These are phyloP conservation scores for Hepsetus odoe DNA, from an alignment of 2,113 vertebrate genomes.

Conservation along the genomic window DNA sequence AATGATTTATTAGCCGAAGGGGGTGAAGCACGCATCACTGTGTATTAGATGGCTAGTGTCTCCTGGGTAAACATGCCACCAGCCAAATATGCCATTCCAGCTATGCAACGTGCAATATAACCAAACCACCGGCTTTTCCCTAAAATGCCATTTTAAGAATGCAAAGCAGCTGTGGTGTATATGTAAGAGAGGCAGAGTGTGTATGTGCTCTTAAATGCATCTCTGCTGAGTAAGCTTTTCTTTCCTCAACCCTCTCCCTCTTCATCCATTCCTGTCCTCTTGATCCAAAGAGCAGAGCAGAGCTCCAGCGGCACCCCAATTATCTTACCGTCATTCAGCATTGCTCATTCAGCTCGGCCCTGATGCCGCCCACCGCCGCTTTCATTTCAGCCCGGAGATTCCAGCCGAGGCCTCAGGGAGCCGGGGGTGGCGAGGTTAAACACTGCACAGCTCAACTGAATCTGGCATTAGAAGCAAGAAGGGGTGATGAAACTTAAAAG, in stretches of 20 bases:
- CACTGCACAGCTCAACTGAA: constrained; percentile 64
- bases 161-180: constrained; percentile 40
- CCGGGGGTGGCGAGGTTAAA: constrained; percentile 70
- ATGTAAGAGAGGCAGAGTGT: not conserved
- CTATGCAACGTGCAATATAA: constrained; percentile 58
- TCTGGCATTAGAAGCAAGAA: constrained; percentile 62
- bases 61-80: constrained; percentile 66
- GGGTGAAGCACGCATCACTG: constrained; percentile 62
- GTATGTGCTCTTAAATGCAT: constrained; percentile 57
- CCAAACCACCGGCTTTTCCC: constrained; percentile 56
- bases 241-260: constrained; percentile 3
- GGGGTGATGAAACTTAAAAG: constrained; percentile 61
- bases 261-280: constrained; percentile 57
- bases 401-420: constrained; percentile 60
- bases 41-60: constrained; percentile 44
- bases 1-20: constrained; percentile 72
- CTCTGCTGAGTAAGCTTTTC: constrained; percentile 67
- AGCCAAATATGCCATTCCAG: constrained; percentile 42
- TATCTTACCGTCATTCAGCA: constrained; percentile 70
- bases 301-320: constrained; percentile 66
- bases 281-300: constrained; percentile 58
- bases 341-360: constrained; percentile 66
- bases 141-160: constrained; percentile 61
- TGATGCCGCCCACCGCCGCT: constrained; percentile 57
- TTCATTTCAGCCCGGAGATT: constrained; percentile 65